Base-by-base conservation (phyloP, 2,113 vertebrate genomes). In the Paracanthobrama guichenoti region DNA sequence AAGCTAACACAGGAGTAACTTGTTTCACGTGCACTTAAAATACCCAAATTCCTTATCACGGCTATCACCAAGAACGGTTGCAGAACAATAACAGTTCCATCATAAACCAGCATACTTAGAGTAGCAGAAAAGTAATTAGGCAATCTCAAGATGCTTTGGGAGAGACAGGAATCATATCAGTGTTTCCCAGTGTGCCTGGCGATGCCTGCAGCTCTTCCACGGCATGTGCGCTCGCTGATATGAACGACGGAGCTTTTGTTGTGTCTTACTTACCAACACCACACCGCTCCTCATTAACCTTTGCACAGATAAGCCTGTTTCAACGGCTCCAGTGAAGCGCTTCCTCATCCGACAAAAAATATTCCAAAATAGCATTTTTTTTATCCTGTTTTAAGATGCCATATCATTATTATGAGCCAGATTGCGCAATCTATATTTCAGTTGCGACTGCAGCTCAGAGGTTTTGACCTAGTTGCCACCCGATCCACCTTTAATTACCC, bases 231-330 rank as follows among this genome's bases (percentile, higher is more conserved):
- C 88, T 81, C 50, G 80, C 39, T 80, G 79, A 84, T 90, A 88
- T 75, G 82, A 86, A 89, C 91, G 91, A 91, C 86, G 85, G 91
- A 88, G 89, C 89, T 87, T 88, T 88, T 91, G 89, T 90, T 91
- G 90, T 91, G 79, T 79, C 74, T 67, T 91, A 90, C 90, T 87
- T 89, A 91, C 91, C 77, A 87, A 88, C 89, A 84, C 90, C 91
- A 90, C 82, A 88, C 77, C 86, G 90, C 92, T 94, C 92, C 93
- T 94, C 93, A 93, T 95, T 95, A 95, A 94, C 94, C 94, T 94
- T 92, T 90, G 59, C 88, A 85, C 90, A 94, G 93, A 95, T 94
- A 95, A 95, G 92, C 91, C 85, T 90, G 91, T 92, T 94, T 93
- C 92, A 92, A 92, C 92, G 89, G 90, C 88, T 88, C 75, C 69